phyloP scores from a whole-genome alignment of 2,113 vertebrate genomes.

The Grus americana region DNA sequence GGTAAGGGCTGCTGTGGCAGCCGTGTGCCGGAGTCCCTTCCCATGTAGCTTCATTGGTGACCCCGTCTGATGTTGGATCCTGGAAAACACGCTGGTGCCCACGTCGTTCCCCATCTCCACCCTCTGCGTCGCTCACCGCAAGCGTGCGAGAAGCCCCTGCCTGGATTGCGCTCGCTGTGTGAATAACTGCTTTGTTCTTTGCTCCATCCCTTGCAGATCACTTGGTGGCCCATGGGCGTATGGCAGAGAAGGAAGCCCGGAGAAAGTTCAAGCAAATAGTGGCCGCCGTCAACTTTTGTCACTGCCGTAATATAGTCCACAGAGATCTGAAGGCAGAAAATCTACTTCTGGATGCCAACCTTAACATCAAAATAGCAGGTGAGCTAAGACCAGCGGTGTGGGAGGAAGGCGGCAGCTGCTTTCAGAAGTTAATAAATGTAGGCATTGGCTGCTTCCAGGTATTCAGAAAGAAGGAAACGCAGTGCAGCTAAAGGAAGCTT shows the following conservation, averaged over 20 bases:
- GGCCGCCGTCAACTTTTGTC: constrained; percentile 95
- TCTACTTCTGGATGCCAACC: constrained; percentile 93
- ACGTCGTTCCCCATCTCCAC: accelerated
- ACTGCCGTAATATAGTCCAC: constrained; percentile 97
- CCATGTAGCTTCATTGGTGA: accelerated
- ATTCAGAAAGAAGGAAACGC: constrained; percentile 10
- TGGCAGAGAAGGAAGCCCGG: constrained; percentile 97
- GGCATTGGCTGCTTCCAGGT: constrained; percentile 29
- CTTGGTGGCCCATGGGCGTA: constrained; percentile 94
- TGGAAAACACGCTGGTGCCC: accelerated
- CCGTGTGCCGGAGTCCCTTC: accelerated
- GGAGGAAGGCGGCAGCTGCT: constrained; percentile 24
- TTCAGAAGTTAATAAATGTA: constrained; percentile 2
- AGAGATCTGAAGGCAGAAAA: constrained; percentile 98
- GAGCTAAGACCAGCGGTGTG: neutral
- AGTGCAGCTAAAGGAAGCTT: constrained; percentile 42
- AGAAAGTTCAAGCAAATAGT: constrained; percentile 98
- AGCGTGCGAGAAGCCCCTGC: accelerated
- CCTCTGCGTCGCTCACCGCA: accelerated
- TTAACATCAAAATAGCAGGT: constrained; percentile 95
- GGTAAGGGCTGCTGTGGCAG: neutral
- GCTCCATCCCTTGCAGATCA: constrained; percentile 80
- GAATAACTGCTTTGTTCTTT: neutral
- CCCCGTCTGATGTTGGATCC: neutral
- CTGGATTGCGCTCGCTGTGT: accelerated